Evolutionary conservation across 2,888 invertebrate species (phyloP), one percentile per base, ranked within the genome.

Genomic region (Pomacea canaliculata): DNA sequence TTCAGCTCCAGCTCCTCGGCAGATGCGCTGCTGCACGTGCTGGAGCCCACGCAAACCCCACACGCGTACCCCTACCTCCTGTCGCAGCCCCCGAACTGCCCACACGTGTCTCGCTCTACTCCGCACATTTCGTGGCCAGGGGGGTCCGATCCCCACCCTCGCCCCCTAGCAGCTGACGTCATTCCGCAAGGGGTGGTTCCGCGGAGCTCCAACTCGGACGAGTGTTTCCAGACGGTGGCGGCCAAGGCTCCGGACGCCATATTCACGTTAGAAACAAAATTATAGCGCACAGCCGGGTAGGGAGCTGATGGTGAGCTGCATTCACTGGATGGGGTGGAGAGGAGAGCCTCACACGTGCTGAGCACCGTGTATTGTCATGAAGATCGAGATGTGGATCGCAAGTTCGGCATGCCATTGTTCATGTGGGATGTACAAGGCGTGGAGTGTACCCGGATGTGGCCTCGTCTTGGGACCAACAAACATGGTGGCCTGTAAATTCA

Each of bases 1-100:
- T 16, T 73, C 51, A 82, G 78, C 27, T 82, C 82, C 51, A 80
- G 75, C 74, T 82, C 82, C 16, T 82, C 82, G 12, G 68, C 67
- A 27, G 82, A 79, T 13, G 73, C 79, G 5, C 67, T 78, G 51
- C 66, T 77, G 16, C 74, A 60, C 7, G 37, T 60, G 59, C 63
- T 23, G 27, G 63, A 23, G 56, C 12, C 63, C 72, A 19, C 5
- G 59, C 69, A 16, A 19, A 46, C 27, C 48, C 46, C 56, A 7
- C 7, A 46, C 27, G 12, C 60, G 18, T 51, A 37, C 51, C 66
- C 70, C 49, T 66, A 70, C 12, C 71, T 67, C 37, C 74, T 72
- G 70, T 46, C 3, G 51, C n/a, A 63, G 18, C 63, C 63, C 27
- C 63, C 2, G 10, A 12, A 23, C 10, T 10, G 10, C 63, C 23